phyloP scores from a whole-genome alignment of 2,888 invertebrate genomes.

The Sympetrum striolatum region DNA sequence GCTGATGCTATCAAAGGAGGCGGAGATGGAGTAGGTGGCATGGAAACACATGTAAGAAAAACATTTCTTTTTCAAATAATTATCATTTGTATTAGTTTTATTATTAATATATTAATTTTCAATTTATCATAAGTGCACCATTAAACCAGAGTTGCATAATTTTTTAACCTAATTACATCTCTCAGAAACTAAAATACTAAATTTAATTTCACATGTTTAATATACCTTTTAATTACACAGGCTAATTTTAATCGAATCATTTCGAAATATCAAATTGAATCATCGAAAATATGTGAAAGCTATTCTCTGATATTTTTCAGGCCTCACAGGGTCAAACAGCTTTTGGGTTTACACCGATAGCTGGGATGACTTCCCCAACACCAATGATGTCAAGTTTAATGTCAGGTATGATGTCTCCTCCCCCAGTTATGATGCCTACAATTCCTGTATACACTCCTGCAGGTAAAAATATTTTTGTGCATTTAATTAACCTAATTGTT shows the following conservation, averaged over 20 bases:
- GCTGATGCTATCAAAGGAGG: conserved; percentile 80
- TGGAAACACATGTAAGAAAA: conserved; percentile 52
- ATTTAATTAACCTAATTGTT: no score
- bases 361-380: conserved; percentile 54
- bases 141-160: no score
- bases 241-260: no score
- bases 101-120: not conserved
- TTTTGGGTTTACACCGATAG: conserved; percentile 55
- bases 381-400: conserved; percentile 53
- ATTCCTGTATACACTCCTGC: conserved; percentile 57
- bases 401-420: conserved; percentile 56
- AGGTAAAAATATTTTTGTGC: conserved; percentile 51
- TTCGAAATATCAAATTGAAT: no score
- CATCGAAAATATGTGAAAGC: no score
- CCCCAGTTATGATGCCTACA: conserved; percentile 55
- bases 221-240: no score
- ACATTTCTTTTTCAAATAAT: not conserved
- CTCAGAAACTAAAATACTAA: no score
- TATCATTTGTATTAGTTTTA: not conserved
- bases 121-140: not conserved
- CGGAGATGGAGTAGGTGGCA: conserved; percentile 65
- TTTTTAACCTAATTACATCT: not conserved
- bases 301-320: conserved; percentile 27
- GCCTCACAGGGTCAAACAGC: conserved; percentile 47
- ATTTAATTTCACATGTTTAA: no score